These are phyloP conservation scores for Pterophyllum scalare DNA, from an alignment of 2,113 vertebrate species.

Conservation along the genomic window DNA sequence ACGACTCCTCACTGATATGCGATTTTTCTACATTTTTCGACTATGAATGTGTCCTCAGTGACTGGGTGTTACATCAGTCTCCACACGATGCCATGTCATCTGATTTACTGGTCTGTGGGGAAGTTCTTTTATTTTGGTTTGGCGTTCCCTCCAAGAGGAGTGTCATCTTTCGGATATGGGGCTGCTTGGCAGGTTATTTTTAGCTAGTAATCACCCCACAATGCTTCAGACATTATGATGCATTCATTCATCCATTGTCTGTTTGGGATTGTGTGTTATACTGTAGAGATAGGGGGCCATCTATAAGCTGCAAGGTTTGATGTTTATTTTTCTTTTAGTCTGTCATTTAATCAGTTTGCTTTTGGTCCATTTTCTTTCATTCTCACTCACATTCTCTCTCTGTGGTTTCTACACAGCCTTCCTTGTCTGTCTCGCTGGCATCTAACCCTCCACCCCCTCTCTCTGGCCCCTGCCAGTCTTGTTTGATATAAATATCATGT, in stretches of 20 bases:
- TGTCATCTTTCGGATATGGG: constrained; percentile 75
- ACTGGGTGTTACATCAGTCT: constrained; percentile 55
- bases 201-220: constrained; percentile 61
- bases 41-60: constrained; percentile 57
- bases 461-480: constrained; percentile 61
- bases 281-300: neutral
- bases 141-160: constrained; percentile 56
- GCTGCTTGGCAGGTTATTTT: constrained; percentile 62
- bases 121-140: constrained; percentile 81
- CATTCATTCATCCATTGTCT: constrained; percentile 39
- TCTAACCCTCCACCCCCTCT: constrained; percentile 42
- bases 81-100: constrained; percentile 64
- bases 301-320: neutral
- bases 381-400: neutral
- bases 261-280: neutral
- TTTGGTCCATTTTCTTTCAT: constrained; percentile 3
- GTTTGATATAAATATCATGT: constrained; percentile 77
- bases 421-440: constrained; percentile 30
- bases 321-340: neutral
- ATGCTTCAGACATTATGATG: constrained; percentile 42
- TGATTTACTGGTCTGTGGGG: constrained; percentile 72
- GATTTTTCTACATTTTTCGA: constrained; percentile 24
- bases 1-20: constrained; percentile 20
- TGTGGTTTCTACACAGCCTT: constrained; percentile 15
- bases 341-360: constrained; percentile 2